Evolutionary conservation across 2,888 invertebrate genomes (phyloP).

Genomic region (Eilema depressum): DNA sequence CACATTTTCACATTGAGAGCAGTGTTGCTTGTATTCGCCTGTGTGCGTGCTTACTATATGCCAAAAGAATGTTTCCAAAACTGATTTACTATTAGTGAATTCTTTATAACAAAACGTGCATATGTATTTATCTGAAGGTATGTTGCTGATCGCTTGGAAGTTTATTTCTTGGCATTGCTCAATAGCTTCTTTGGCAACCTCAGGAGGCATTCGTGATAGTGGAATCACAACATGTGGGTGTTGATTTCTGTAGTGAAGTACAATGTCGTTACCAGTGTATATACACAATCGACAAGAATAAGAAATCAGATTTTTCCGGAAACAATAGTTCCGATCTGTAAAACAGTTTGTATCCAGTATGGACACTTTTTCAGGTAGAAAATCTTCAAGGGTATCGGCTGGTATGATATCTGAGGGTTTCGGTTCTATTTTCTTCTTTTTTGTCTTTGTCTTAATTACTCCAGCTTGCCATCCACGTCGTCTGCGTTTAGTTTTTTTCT

Average conservation of each 20-base stretch:
- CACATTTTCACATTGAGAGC: constrained; percentile 86
- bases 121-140: constrained; percentile 70
- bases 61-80: constrained; percentile 88
- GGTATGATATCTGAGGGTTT: constrained; percentile 16
- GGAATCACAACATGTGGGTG: constrained; percentile 90
- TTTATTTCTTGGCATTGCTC: constrained; percentile 82
- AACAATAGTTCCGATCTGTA: constrained; percentile 79
- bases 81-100: constrained; percentile 61
- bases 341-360: constrained; percentile 69
- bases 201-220: constrained; percentile 87
- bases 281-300: constrained; percentile 88
- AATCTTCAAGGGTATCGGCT: constrained; percentile 8
- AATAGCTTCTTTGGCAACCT: constrained; percentile 84
- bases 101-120: constrained; percentile 80
- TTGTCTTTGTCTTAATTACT: constrained; percentile 73
- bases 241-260: constrained; percentile 88
- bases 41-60: constrained; percentile 91
- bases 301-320: constrained; percentile 65
- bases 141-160: constrained; percentile 69
- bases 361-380: constrained; percentile 6
- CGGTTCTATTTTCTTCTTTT: constrained; percentile 66
- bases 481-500: constrained; percentile 71
- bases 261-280: constrained; percentile 87
- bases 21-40: constrained; percentile 91
- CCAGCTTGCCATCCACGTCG: constrained; percentile 74